A percentile compares a stretch with the other conserved stretches of the same genome.
Conservation (phyloP, 2,113 vertebrate genomes). For the Dromiciops gliroides region DNA sequence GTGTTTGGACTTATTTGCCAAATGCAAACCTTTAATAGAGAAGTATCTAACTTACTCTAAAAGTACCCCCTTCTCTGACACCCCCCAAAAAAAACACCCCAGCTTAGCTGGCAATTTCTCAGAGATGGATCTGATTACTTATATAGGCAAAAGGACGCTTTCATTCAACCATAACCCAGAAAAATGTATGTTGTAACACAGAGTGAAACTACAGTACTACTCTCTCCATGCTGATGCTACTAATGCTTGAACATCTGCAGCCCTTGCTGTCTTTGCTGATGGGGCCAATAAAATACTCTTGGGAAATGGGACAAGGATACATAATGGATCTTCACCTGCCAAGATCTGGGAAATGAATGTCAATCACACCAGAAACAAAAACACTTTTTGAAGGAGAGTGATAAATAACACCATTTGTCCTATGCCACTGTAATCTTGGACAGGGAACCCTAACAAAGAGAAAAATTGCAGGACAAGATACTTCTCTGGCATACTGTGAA, state of each 20-base stretch:
- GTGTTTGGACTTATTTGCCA: neutral
- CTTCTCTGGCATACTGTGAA: conserved; percentile 3
- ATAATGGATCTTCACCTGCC: conserved; percentile 39
- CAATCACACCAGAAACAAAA: neutral
- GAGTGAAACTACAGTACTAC: conserved; percentile 55
- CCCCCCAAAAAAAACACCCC: neutral
- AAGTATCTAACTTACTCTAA: neutral
- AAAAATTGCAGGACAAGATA: neutral
- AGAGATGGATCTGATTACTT: conserved; percentile 13
- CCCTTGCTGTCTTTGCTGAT: conserved; percentile 34
- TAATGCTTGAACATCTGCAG: conserved; percentile 40
- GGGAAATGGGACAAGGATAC: conserved; percentile 26
- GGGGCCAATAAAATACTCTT: neutral
- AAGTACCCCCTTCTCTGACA: neutral
- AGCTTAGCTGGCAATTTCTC: conserved; percentile 7
- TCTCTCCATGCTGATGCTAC: conserved; percentile 1
- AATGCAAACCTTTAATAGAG: neutral
- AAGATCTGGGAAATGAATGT: conserved; percentile 33
- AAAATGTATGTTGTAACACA: neutral
- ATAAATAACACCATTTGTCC: conserved; percentile 61
- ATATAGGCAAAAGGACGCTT: conserved; percentile 4
- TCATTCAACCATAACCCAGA: conserved; percentile 14
- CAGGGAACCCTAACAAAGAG: neutral
- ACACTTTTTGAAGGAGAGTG: conserved; percentile 34
- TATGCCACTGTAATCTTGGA: neutral